These are phyloP conservation scores for Halichoeres trimaculatus DNA, from an alignment of 2,113 vertebrate genomes.

Conservation along the genomic window DNA sequence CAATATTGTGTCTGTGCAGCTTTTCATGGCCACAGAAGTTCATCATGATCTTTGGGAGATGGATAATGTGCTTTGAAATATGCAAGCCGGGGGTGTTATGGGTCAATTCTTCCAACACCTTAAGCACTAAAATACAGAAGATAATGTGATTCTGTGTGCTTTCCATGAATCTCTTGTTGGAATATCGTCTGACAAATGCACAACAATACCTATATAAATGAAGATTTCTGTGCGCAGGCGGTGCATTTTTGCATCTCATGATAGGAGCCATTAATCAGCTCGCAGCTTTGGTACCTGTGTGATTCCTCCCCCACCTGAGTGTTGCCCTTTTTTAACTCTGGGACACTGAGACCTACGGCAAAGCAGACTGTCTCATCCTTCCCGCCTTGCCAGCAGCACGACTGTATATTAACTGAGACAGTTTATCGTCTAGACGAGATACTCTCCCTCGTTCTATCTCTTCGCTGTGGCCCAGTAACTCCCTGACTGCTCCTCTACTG, in stretches of 20 bases:
- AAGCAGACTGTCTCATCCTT: background rate
- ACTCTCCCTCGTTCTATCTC: slow-evolving; percentile 30
- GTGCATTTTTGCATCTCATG: slow-evolving; percentile 20
- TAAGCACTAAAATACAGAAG: slow-evolving; percentile 7
- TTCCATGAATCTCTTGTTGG: slow-evolving; percentile 1
- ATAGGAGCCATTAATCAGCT: slow-evolving; percentile 65
- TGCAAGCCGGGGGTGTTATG: background rate
- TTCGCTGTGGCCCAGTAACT: slow-evolving; percentile 49
- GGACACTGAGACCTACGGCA: slow-evolving; percentile 49
- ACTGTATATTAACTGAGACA: slow-evolving; percentile 62
- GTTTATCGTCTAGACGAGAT: slow-evolving; percentile 75
- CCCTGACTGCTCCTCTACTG: slow-evolving; percentile 28
- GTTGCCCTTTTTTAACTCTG: slow-evolving; percentile 44
- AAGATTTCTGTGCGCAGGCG: background rate
- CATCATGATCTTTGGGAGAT: background rate
- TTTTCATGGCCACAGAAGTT: background rate
- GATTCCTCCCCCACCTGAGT: slow-evolving; percentile 35
- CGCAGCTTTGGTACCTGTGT: slow-evolving; percentile 36
- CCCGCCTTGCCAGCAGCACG: slow-evolving; percentile 9
- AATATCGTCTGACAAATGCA: background rate
- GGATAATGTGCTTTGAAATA: slow-evolving; percentile 8
- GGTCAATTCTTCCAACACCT: background rate
- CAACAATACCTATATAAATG: slow-evolving; percentile 6
- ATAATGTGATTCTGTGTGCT: slow-evolving; percentile 15
- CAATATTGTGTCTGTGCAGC: background rate